Evolutionary conservation across 2,113 vertebrate species (phyloP).

Genomic region (Burhinus bistriatus): DNA sequence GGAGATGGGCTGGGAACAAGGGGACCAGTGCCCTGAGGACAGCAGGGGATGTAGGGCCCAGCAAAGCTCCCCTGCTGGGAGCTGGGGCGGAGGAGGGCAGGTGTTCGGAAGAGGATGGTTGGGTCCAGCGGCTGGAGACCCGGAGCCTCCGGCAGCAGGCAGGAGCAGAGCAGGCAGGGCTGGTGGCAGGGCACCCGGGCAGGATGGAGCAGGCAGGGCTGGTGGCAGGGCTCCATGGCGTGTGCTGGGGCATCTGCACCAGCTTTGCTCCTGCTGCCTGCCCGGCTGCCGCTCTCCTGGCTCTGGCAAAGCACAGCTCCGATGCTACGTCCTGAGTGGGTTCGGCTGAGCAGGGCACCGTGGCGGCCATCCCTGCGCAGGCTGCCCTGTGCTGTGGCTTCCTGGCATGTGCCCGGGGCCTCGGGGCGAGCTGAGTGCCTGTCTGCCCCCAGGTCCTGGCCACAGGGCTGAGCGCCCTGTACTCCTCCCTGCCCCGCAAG

Average conservation of each 20-base stretch:
- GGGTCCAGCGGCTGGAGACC: neutral
- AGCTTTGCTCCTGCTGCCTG: neutral
- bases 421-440: neutral
- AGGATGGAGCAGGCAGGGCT: too few species aligned
- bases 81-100: neutral
- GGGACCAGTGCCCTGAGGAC: neutral
- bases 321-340: neutral
- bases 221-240: neutral
- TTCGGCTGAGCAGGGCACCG: neutral
- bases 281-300: neutral
- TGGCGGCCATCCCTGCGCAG: neutral
- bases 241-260: neutral
- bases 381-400: neutral
- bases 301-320: neutral
- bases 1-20: neutral
- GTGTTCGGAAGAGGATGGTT: accelerated
- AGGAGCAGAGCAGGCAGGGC: too few species aligned
- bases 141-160: neutral
- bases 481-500: constrained; percentile 94
- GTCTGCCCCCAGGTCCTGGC: constrained; percentile 85
- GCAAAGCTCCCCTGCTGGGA: neutral
- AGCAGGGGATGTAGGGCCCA: neutral
- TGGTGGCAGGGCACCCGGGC: neutral
- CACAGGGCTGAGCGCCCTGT: constrained; percentile 93
- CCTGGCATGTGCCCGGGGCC: too few species aligned